Evolutionary conservation across 2,888 invertebrate species (phyloP).

Genomic region (Notocelia uddmanniana): DNA sequence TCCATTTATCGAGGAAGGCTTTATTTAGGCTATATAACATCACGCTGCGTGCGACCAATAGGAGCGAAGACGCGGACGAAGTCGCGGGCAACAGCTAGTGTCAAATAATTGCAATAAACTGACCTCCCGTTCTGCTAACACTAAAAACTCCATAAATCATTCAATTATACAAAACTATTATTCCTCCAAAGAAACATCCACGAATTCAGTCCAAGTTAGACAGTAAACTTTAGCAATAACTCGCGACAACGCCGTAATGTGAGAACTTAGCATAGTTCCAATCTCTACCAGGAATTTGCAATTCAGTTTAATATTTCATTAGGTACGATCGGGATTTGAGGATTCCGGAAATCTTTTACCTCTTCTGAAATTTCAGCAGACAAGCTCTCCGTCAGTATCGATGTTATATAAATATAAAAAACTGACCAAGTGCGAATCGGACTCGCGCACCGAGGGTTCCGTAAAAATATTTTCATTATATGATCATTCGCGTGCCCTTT

Average conservation of each 20-base stretch:
- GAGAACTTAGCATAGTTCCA: slow-evolving; percentile 36
- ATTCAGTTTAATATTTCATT: slow-evolving; percentile 36
- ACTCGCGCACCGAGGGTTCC: too few relatives aligned
- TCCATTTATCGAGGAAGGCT: too few relatives aligned
- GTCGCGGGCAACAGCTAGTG: too few relatives aligned
- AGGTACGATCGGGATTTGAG: slow-evolving; percentile 31
- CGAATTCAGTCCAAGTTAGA: slow-evolving; percentile 24
- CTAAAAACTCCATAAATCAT: slow-evolving; percentile 7
- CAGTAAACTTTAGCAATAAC: slow-evolving; percentile 45
- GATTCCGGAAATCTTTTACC: slow-evolving; percentile 19
- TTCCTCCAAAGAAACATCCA: slow-evolving; percentile 28
- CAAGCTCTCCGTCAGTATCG: too few relatives aligned
- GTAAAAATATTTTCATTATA: too few relatives aligned
- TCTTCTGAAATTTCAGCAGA: background rate
- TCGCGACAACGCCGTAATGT: slow-evolving; percentile 39
- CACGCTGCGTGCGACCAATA: too few relatives aligned
- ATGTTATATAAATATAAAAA: too few relatives aligned
- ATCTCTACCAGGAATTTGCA: slow-evolving; percentile 21
- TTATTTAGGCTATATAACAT: too few relatives aligned
- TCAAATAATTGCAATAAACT: background rate
- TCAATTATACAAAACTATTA: slow-evolving; percentile 26
- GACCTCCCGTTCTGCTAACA: background rate
- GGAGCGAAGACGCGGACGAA: too few relatives aligned
- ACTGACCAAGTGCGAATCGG: too few relatives aligned
- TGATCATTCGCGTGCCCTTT: too few relatives aligned